Evolutionary conservation across 2,113 vertebrate genomes (phyloP).

Genomic region (Polyodon spathula): DNA sequence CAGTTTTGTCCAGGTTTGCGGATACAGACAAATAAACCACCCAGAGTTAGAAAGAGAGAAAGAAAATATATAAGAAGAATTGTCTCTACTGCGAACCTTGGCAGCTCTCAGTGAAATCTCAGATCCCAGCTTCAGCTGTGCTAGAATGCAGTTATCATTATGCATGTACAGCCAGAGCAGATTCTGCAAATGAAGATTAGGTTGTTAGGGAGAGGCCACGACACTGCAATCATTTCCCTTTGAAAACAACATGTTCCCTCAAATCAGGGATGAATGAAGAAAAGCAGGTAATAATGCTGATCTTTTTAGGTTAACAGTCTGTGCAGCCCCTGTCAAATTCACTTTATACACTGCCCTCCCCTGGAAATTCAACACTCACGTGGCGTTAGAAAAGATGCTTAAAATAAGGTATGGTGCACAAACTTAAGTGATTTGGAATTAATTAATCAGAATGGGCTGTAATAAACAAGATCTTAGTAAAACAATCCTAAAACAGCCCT

Average conservation of each 20-base stretch:
- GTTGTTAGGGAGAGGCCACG: conserved; percentile 1
- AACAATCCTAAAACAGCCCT: too few species aligned
- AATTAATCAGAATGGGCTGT: too few species aligned
- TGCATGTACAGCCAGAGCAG: conserved; percentile 2
- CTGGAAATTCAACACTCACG: too few species aligned
- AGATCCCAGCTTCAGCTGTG: conserved; percentile 2
- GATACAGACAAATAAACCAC: background rate
- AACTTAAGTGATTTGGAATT: too few species aligned
- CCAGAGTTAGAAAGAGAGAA: background rate
- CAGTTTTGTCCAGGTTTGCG: background rate
- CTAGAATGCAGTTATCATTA: conserved; percentile 6
- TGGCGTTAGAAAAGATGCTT: too few species aligned
- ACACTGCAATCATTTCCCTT: conserved; percentile 2
- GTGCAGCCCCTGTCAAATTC: background rate
- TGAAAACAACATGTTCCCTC: conserved; percentile 1
- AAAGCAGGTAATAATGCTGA: conserved; percentile 4
- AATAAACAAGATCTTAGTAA: too few species aligned
- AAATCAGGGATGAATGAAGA: background rate
- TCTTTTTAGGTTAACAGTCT: background rate
- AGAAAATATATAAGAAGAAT: background rate
- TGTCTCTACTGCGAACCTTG: background rate
- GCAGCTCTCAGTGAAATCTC: conserved; percentile 5
- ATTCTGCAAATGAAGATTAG: conserved; percentile 13
- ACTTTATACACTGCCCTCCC: background rate
- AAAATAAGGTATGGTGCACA: too few species aligned